A percentile compares a stretch with the other conserved stretches of the same genome.
These are phyloP conservation scores for Chaetophractus vellerosus DNA, from an alignment of 2,797 vertebrate genomes.

Conservation along the genomic window DNA sequence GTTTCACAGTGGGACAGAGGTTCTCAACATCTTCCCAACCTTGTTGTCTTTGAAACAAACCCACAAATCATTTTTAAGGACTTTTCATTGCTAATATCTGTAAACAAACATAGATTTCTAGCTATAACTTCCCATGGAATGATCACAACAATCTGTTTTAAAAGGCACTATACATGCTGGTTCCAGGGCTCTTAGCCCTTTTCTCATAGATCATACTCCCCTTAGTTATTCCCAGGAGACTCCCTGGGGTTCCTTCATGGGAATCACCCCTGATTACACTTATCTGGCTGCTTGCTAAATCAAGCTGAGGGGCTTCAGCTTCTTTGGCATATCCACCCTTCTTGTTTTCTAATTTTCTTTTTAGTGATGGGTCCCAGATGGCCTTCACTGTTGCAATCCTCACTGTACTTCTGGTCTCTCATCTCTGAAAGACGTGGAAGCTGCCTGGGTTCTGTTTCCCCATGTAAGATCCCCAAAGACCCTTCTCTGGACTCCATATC, in stretches of 20 bases:
- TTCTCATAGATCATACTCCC: too few species aligned
- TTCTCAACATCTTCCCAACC: background rate
- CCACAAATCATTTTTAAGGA: constrained; percentile 15
- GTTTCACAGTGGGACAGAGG: background rate
- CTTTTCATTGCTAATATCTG: constrained; percentile 13
- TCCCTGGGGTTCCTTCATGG: background rate
- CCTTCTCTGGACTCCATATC: background rate
- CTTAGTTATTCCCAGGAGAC: background rate
- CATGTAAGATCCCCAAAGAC: background rate
- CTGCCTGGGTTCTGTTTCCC: background rate
- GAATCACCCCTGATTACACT: background rate
- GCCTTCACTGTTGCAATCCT: background rate
- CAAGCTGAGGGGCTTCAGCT: background rate
- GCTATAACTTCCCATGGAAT: background rate
- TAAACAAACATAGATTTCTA: constrained; percentile 53
- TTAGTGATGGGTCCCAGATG: background rate
- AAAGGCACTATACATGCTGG: background rate
- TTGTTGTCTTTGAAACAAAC: constrained; percentile 53
- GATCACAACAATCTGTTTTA: background rate
- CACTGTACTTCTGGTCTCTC: background rate
- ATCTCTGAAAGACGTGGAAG: background rate
- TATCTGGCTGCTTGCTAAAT: background rate
- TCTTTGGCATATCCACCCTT: background rate
- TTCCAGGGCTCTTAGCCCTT: background rate
- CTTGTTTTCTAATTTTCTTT: constrained; percentile 19